Evolutionary conservation across 2,113 vertebrate species (phyloP).

Genomic region (Pituophis catenifer): DNA sequence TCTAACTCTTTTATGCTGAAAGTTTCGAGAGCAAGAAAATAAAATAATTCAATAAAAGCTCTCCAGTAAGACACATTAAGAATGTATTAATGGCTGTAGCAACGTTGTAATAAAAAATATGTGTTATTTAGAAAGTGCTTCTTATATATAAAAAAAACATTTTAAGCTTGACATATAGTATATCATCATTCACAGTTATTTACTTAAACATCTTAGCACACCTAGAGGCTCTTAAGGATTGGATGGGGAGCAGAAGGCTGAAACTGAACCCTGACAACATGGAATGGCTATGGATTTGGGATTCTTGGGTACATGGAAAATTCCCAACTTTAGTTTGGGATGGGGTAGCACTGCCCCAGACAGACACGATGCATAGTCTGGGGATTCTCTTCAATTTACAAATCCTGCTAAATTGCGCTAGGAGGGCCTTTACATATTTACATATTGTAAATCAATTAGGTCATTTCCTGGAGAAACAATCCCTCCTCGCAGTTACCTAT

Average conservation of each 20-base stretch:
- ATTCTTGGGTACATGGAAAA: neutral
- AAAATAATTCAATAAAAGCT: constrained; percentile 44
- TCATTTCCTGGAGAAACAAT: neutral
- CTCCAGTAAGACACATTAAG: constrained; percentile 22
- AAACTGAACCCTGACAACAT: neutral
- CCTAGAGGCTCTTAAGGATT: neutral
- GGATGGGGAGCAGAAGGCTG: neutral
- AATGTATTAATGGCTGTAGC: constrained; percentile 55
- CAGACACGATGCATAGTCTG: neutral
- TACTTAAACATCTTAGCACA: neutral
- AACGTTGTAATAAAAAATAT: constrained; percentile 42
- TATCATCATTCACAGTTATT: neutral
- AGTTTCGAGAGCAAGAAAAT: constrained; percentile 41
- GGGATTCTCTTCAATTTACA: neutral
- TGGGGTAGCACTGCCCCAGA: neutral
- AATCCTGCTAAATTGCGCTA: too few relatives aligned
- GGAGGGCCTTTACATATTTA: neutral
- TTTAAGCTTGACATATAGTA: neutral
- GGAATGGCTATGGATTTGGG: neutral
- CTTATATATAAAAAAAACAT: constrained; percentile 41
- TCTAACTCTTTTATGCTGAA: constrained; percentile 10
- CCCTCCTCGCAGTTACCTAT: neutral
- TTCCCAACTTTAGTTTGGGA: neutral
- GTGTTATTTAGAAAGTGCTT: constrained; percentile 46
- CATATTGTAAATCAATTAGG: neutral